phyloP scores from a whole-genome alignment of 2,797 vertebrate species.

The Fratercula arctica region DNA sequence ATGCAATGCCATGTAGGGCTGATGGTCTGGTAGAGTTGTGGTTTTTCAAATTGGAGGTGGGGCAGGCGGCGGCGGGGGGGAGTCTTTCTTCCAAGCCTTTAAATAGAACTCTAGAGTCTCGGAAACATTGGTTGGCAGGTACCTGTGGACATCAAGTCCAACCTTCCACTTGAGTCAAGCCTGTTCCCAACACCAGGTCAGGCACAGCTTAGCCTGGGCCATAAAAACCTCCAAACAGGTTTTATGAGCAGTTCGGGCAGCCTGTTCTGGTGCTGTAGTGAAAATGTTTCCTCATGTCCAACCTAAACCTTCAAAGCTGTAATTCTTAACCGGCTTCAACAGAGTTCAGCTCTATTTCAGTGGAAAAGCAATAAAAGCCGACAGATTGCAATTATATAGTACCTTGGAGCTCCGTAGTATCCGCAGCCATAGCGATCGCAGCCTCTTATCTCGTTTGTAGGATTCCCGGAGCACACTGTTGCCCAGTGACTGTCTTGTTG shows the following conservation, averaged over 20 bases:
- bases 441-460: conserved; percentile 72
- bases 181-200: neutral
- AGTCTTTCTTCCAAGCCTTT: neutral
- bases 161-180: neutral
- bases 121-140: neutral
- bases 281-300: neutral
- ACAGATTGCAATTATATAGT: accelerated
- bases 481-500: conserved; percentile 26
- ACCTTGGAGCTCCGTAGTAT: conserved; percentile 72
- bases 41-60: neutral
- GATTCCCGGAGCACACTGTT: conserved; percentile 67
- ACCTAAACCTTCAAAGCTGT: neutral
- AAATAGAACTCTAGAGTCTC: neutral
- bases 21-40: neutral
- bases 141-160: neutral
- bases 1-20: no score
- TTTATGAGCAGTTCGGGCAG: neutral
- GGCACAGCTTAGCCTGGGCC: accelerated
- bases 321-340: neutral
- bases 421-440: conserved; percentile 74
- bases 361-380: neutral
- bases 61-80: neutral
- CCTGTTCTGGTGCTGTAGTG: neutral
- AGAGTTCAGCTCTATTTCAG: neutral
- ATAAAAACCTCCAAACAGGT: neutral